Conservation (phyloP, 1,140 invertebrate species). For the Drosophila willistoni region DNA sequence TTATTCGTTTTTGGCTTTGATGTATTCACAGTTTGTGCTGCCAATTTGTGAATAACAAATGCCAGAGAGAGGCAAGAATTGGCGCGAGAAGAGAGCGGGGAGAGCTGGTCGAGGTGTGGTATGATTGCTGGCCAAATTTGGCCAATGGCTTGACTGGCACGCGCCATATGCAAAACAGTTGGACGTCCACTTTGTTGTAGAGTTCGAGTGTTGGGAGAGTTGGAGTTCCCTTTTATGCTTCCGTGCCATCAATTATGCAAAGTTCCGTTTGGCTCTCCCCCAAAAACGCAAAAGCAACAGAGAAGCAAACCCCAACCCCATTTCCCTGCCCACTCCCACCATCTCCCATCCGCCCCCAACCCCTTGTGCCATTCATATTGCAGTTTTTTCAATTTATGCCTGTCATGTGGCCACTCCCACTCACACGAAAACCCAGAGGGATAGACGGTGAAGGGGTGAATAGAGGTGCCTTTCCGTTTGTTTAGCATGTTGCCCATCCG, state of each 20-base stretch:
- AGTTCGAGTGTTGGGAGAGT: background rate
- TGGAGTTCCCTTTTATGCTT: constrained; percentile 60
- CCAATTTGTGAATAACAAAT: constrained; percentile 65
- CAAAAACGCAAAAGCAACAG: constrained; percentile 13
- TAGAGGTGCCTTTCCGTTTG: background rate
- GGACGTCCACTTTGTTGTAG: constrained; percentile 10
- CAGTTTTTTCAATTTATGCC: constrained; percentile 72
- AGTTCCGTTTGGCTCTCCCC: constrained; percentile 58
- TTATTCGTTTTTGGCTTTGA: constrained; percentile 43
- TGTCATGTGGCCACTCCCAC: constrained; percentile 63
- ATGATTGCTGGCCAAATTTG: constrained; percentile 62
- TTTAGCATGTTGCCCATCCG: constrained; percentile 48
- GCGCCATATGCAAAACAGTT: constrained; percentile 73
- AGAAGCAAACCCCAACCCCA: background rate
- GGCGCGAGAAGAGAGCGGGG: constrained; percentile 1
- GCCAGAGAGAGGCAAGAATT: background rate
- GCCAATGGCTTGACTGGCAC: constrained; percentile 66
- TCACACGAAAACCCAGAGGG: background rate
- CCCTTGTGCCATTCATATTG: constrained; percentile 15
- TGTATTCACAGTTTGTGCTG: constrained; percentile 51
- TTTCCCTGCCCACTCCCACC: background rate
- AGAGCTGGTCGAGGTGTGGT: background rate
- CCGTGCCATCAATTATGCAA: constrained; percentile 78
- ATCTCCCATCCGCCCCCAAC: too few relatives aligned
- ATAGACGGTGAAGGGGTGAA: too few relatives aligned